These are phyloP conservation scores for Carettochelys insculpta DNA, from an alignment of 2,113 vertebrate species.

Conservation along the genomic window DNA sequence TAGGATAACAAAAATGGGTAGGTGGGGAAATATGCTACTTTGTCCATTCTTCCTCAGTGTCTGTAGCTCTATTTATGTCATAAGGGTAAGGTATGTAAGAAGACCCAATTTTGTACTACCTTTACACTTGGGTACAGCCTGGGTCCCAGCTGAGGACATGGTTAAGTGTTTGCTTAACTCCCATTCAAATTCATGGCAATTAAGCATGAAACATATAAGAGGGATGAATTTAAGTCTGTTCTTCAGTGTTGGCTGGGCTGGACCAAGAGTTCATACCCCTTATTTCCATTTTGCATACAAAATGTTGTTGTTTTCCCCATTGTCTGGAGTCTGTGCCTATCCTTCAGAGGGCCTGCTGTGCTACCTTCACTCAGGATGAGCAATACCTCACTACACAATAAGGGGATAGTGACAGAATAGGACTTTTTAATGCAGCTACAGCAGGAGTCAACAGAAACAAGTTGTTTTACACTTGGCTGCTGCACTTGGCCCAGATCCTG, in stretches of 20 bases:
- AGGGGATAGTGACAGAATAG: neutral
- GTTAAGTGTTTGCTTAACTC: neutral
- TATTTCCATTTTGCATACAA: neutral
- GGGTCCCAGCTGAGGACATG: neutral
- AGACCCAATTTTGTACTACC: neutral
- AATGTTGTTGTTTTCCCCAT: neutral
- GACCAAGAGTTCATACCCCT: no score
- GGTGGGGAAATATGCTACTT: neutral
- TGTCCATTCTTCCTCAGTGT: neutral
- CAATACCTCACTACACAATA: neutral
- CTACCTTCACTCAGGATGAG: neutral
- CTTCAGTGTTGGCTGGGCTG: neutral
- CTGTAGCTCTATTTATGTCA: neutral
- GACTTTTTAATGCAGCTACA: rapidly evolving
- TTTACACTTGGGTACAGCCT: neutral
- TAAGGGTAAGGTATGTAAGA: neutral
- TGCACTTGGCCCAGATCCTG: neutral
- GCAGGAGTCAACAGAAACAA: neutral
- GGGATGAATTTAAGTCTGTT: rapidly evolving
- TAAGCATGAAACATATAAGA: neutral
- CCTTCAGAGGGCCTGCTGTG: neutral
- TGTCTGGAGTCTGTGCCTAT: neutral
- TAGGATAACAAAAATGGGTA: neutral
- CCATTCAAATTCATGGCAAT: neutral
- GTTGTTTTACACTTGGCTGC: neutral